These are phyloP conservation scores for Oreonectes daqikongensis DNA, from an alignment of 2,797 vertebrate genomes.

Conservation along the genomic window DNA sequence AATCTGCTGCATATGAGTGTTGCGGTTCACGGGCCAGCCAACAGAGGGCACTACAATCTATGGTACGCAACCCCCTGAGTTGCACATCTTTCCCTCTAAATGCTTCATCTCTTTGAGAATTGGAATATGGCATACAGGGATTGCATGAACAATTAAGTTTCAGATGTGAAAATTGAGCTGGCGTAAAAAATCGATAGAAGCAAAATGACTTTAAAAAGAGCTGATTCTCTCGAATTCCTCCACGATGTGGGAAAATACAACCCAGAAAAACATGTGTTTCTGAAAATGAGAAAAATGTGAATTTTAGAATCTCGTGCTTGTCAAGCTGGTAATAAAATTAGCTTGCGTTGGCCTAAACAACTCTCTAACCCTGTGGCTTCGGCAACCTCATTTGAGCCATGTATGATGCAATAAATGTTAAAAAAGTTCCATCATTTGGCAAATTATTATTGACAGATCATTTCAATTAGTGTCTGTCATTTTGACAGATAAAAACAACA, in stretches of 20 bases:
- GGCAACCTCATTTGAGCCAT: neutral
- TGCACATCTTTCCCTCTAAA: constrained; percentile 17
- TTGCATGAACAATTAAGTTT: constrained; percentile 49
- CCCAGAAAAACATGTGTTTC: constrained; percentile 18
- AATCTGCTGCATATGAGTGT: neutral
- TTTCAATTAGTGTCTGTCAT: neutral
- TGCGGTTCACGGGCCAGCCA: constrained; percentile 27
- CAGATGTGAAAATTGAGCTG: constrained; percentile 40
- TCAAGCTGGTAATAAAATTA: neutral
- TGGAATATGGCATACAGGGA: constrained; percentile 38
- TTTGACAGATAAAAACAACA: too few species aligned
- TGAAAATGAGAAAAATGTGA: neutral
- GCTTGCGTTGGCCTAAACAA: neutral
- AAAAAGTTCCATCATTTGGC: neutral
- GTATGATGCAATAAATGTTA: neutral
- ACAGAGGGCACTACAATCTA: constrained; percentile 52
- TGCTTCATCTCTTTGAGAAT: constrained; percentile 38
- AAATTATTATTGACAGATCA: neutral
- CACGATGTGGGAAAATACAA: neutral
- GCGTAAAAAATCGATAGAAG: constrained; percentile 46
- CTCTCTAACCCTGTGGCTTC: neutral
- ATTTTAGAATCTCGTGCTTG: constrained; percentile 2
- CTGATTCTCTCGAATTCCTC: constrained; percentile 19
- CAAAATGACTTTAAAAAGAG: constrained; percentile 33
- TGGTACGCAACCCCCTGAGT: neutral